Evolutionary conservation across 2,113 vertebrate genomes (phyloP), one percentile per base, ranked within the genome.

Genomic region (Ceyx margarethae): DNA sequence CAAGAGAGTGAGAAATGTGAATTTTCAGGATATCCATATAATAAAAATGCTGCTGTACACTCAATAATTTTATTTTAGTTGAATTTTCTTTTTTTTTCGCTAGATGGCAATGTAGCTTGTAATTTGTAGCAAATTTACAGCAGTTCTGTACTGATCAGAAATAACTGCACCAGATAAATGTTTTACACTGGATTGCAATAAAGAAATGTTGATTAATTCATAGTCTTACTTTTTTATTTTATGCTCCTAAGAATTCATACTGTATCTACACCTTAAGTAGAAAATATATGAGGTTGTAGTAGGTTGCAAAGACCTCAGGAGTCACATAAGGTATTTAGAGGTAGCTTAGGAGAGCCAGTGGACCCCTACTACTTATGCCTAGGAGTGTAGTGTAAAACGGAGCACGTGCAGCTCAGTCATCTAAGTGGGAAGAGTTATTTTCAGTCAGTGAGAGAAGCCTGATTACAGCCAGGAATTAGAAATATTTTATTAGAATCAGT

Each of bases 31-130:
- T 42, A 7, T 10, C 6, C n/a, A 2, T 58, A 9, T 80, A 18
- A 8, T 57, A 43, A 85, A 89, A 42, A 40, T 43, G 23, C 16
- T 33, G 45, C 18, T 40, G 4, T 67, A 21, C 4, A 2, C 9
- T 28, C 48, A 2, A 0, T 57, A 13, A 8, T 15, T 81, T 53
- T 46, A 51, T 81, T 74, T 73, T 35, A 48, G 22, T 43, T 82
- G 79, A 57, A 91, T 87, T 95, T 93, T 68, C 33, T 25, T 19
- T 89, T 82, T 48, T 67, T 12, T 66, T 94, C 96, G 56, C 94
- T 80, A 94, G 96, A 60, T 96, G 96, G 95, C 94, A 89, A 50
- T 91, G 65, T 31, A 57, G 91, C 15, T 80, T 46, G 68, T 29
- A 2, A 62, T 89, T 91, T 95, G 69, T 76, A 26, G 33, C 43